phyloP scores from a whole-genome alignment of 2,888 invertebrate species.

The Limenitis camilla region DNA sequence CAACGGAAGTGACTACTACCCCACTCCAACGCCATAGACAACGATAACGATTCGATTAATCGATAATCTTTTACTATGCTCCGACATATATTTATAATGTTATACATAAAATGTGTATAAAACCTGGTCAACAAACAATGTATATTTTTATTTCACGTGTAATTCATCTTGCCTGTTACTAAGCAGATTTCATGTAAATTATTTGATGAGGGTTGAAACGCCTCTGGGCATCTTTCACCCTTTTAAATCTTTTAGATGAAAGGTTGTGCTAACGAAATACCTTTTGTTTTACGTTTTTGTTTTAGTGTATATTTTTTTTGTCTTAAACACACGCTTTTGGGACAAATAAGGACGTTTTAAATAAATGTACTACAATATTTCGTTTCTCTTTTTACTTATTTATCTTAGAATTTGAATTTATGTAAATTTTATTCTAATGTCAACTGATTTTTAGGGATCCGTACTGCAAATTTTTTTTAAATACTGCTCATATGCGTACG shows the following conservation, averaged over 20 bases:
- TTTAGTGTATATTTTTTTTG: not conserved
- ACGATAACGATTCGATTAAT: too few species aligned
- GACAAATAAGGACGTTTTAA: too few species aligned
- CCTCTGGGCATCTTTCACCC: constrained; percentile 25
- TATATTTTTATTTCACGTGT: constrained; percentile 26
- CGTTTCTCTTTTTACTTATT: not conserved
- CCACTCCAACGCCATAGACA: too few species aligned
- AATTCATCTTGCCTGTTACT: constrained; percentile 28
- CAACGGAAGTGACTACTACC: too few species aligned
- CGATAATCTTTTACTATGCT: too few species aligned
- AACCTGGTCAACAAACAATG: not conserved
- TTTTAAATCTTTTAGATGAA: constrained; percentile 29
- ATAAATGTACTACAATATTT: not conserved
- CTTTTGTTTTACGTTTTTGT: constrained; percentile 15
- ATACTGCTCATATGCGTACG: too few species aligned
- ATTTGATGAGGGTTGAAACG: constrained; percentile 30
- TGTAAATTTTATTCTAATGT: too few species aligned
- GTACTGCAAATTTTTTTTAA: too few species aligned
- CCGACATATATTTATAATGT: too few species aligned
- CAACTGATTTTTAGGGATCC: too few species aligned
- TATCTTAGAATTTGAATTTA: too few species aligned
- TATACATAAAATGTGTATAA: too few species aligned
- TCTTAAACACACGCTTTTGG: not conserved
- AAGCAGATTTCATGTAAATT: constrained; percentile 31
- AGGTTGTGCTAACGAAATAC: constrained; percentile 23